phyloP scores from a whole-genome alignment of 2,797 vertebrate species.

The Neosilurus mollespiculum region DNA sequence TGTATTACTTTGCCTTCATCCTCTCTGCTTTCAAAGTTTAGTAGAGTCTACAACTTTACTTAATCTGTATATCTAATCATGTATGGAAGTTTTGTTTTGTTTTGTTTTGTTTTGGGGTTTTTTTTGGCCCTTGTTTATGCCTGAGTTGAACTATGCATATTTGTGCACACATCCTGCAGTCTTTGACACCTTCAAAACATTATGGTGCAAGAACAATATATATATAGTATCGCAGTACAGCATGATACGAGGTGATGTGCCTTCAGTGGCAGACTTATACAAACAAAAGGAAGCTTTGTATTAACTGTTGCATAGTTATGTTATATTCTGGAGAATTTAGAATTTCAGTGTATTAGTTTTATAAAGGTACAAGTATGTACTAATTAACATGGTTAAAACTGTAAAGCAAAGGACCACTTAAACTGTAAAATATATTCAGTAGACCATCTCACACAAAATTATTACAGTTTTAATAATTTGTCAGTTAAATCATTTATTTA shows the following conservation, averaged over 20 bases:
- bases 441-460: background rate
- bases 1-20: background rate
- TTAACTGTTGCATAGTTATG: no score
- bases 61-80: background rate
- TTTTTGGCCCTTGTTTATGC: background rate
- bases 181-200: background rate
- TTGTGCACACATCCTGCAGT: background rate
- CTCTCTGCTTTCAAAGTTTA: background rate
- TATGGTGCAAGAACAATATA: no score
- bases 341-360: background rate
- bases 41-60: background rate
- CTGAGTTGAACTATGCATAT: background rate
- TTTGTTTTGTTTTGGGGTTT: background rate
- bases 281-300: background rate
- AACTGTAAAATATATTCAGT: background rate
- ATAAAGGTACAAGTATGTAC: background rate
- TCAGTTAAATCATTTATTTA: no score
- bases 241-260: background rate
- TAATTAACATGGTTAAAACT: background rate
- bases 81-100: background rate
- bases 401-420: background rate
- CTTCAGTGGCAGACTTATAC: background rate
- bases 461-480: background rate
- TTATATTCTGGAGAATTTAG: background rate
- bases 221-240: background rate